Evolutionary conservation across 1,140 invertebrate species (phyloP).

Genomic region (Pseudachorutes palmiensis): DNA sequence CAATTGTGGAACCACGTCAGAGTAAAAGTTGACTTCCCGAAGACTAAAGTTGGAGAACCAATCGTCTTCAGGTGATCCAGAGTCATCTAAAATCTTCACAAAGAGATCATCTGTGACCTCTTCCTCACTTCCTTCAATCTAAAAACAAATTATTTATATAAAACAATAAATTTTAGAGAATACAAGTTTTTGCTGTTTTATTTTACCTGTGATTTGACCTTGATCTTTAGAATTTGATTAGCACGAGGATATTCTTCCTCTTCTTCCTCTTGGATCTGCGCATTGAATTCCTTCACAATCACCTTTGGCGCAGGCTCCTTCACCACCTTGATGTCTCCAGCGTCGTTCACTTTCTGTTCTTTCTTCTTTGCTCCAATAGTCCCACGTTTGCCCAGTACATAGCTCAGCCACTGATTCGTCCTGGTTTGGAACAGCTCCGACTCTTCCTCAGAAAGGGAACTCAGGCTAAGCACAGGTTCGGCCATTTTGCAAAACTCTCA

Average conservation of each 20-base stretch:
- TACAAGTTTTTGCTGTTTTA: neutral
- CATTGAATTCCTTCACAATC: neutral
- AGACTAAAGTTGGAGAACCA: slow-evolving; percentile 75
- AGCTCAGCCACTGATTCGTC: neutral
- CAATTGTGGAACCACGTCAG: slow-evolving; percentile 39
- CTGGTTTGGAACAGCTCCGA: neutral
- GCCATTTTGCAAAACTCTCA: neutral
- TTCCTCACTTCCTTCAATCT: slow-evolving; percentile 21
- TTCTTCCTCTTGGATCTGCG: neutral
- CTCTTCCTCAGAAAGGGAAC: neutral
- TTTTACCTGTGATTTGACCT: slow-evolving; percentile 27
- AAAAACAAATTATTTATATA: neutral
- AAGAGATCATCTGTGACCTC: slow-evolving; percentile 36
- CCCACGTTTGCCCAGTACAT: neutral
- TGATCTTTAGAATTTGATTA: slow-evolving; percentile 2
- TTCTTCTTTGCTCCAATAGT: too few relatives aligned
- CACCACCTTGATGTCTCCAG: neutral
- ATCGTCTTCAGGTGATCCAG: slow-evolving; percentile 43
- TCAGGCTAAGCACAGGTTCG: neutral
- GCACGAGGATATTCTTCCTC: neutral
- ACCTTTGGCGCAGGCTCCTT: neutral
- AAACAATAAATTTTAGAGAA: slow-evolving; percentile 3
- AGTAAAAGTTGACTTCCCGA: slow-evolving; percentile 73
- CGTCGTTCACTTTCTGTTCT: neutral
- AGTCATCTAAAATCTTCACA: slow-evolving; percentile 34